phyloP scores from a whole-genome alignment of 1,140 invertebrate genomes.

The Pseudomyrmex pallidus region DNA sequence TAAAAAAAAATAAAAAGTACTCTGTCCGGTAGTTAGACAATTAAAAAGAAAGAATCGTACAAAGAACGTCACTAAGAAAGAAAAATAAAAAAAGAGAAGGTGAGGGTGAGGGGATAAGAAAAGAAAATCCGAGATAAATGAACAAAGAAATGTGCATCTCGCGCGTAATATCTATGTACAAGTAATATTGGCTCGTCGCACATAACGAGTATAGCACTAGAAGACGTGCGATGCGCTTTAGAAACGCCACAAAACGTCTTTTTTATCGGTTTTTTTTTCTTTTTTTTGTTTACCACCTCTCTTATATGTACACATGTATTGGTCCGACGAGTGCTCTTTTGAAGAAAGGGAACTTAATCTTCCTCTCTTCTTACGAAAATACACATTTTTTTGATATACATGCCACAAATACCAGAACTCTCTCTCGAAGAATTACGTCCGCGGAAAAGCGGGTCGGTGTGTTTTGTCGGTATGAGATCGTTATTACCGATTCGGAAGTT shows the following conservation, averaged over 20 bases:
- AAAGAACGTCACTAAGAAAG: background rate
- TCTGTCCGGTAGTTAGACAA: background rate
- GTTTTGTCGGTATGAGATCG: slow-evolving; percentile 63
- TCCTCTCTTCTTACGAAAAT: slow-evolving; percentile 54
- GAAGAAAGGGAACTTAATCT: slow-evolving; percentile 47
- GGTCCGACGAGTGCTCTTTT: slow-evolving; percentile 68
- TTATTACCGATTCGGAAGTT: slow-evolving; percentile 61
- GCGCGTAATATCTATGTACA: slow-evolving; percentile 20
- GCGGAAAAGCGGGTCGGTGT: slow-evolving; percentile 35
- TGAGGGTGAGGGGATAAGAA: background rate
- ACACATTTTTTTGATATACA: slow-evolving; percentile 64
- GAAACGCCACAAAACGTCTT: slow-evolving; percentile 64
- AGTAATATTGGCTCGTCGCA: slow-evolving; percentile 30
- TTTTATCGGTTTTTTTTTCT: slow-evolving; percentile 34
- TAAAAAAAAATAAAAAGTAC: slow-evolving; percentile 10
- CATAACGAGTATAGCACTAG: slow-evolving; percentile 26
- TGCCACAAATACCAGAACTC: slow-evolving; percentile 38
- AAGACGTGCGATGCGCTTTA: slow-evolving; percentile 19
- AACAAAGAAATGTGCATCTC: slow-evolving; percentile 46
- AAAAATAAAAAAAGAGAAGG: background rate
- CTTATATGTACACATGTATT: slow-evolving; percentile 60
- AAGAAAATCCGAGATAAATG: slow-evolving; percentile 5
- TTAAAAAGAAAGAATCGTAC: background rate
- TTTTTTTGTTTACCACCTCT: slow-evolving; percentile 52
- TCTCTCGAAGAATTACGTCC: slow-evolving; percentile 41